phyloP scores from a whole-genome alignment of 2,888 invertebrate species.

The Brenthis ino region DNA sequence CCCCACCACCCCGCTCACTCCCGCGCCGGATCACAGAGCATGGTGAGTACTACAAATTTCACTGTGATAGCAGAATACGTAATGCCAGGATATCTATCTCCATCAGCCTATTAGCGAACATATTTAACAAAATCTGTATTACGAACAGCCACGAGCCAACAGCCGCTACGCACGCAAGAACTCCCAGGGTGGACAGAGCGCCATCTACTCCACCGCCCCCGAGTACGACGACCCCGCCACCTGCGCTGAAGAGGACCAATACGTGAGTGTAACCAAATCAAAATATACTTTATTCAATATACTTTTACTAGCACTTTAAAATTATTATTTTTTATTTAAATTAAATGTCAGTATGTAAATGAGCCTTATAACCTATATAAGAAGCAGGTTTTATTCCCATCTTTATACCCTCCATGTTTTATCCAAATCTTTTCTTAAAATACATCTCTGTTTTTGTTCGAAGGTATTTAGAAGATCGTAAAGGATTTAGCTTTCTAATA shows the following conservation, averaged over 20 bases:
- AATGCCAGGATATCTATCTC: no score
- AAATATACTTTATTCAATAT: not conserved
- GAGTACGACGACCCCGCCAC: slow-evolving; percentile 97
- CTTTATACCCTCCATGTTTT: no score
- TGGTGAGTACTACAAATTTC: slow-evolving; percentile 79
- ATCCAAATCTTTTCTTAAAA: no score
- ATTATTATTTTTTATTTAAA: not conserved
- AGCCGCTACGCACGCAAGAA: slow-evolving; percentile 87
- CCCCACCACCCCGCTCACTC: slow-evolving; percentile 90
- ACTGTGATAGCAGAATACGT: no score
- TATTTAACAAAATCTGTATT: no score
- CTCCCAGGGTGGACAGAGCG: slow-evolving; percentile 91
- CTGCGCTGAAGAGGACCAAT: slow-evolving; percentile 95
- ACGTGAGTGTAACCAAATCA: slow-evolving; percentile 74
- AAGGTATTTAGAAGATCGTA: no score
- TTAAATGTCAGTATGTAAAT: no score
- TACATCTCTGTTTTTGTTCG: no score
- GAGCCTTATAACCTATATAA: no score
- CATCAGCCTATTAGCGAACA: no score
- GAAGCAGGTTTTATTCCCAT: no score
- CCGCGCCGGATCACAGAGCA: slow-evolving; percentile 93
- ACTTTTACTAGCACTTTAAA: not conserved
- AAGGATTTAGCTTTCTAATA: no score
- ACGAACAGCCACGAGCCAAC: slow-evolving; percentile 83
- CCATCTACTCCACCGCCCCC: slow-evolving; percentile 91